A percentile compares a stretch with the other conserved stretches of the same genome.
phyloP scores from a whole-genome alignment of 2,888 invertebrate genomes.

The Platycheirus albimanus region DNA sequence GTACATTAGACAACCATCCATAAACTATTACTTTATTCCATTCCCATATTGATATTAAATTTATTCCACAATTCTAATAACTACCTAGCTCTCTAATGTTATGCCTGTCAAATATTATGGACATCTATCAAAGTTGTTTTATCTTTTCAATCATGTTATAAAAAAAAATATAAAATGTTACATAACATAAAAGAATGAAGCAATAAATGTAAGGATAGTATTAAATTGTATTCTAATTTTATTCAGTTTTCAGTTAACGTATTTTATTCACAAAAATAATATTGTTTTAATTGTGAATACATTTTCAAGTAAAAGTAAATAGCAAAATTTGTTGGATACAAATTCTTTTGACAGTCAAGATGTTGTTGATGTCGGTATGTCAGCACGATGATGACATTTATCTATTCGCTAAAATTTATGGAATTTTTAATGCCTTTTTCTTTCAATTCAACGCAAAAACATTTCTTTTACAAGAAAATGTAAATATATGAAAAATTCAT shows the following conservation, averaged over 20 bases:
- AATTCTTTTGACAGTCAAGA: constrained; percentile 11
- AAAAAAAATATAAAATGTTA: not conserved
- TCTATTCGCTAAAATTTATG: not conserved
- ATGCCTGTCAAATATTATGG: constrained; percentile 29
- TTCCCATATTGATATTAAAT: not conserved
- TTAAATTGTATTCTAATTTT: constrained; percentile 49
- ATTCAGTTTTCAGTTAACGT: constrained; percentile 18
- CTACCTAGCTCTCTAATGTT: not conserved
- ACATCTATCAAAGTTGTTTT: constrained; percentile 34
- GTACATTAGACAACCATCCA: not conserved
- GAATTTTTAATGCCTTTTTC: not conserved
- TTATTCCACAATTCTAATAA: not conserved
- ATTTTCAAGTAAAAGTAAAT: too few relatives aligned
- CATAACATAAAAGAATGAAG: not conserved
- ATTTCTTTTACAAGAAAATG: not conserved
- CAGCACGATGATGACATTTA: constrained; percentile 31
- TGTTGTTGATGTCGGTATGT: not conserved
- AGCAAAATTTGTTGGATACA: too few relatives aligned
- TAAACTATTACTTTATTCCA: not conserved
- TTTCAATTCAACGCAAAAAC: too few relatives aligned
- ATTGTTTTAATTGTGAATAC: too few relatives aligned
- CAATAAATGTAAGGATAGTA: constrained; percentile 1
- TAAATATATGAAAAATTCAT: too few relatives aligned
- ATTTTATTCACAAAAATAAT: constrained; percentile 2
- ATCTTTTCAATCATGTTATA: not conserved